Percentiles rank a stretch among this genome's conserved stretches.
Conservation (phyloP, 2,797 vertebrate species). For the Halcyon badia region DNA sequence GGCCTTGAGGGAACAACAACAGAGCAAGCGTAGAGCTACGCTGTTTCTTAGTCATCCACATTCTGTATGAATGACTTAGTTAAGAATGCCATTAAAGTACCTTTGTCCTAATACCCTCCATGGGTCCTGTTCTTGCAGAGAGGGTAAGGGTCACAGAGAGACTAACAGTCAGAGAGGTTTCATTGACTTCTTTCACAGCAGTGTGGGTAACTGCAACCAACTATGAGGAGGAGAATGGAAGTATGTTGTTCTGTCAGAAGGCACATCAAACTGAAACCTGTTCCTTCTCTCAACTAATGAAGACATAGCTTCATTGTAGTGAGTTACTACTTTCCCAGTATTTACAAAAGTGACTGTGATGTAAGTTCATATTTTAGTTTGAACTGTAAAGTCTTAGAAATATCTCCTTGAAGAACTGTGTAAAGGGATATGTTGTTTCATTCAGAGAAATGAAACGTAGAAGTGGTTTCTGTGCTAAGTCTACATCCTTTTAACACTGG, state of each 20-base stretch:
- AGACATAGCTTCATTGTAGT: background rate
- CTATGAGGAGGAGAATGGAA: background rate
- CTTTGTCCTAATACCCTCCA: background rate
- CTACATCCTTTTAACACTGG: background rate
- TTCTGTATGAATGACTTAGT: background rate
- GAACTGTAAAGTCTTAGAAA: background rate
- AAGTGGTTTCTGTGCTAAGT: background rate
- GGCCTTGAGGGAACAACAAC: background rate
- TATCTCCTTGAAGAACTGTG: background rate
- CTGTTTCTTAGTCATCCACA: background rate
- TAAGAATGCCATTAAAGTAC: background rate
- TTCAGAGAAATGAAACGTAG: background rate
- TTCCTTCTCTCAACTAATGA: background rate
- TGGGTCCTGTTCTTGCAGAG: background rate
- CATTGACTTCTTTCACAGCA: background rate
- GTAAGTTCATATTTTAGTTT: background rate
- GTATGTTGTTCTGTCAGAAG: background rate
- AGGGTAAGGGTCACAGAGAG: background rate
- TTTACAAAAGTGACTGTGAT: background rate
- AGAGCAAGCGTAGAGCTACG: background rate
- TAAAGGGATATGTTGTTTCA: background rate
- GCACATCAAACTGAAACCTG: background rate
- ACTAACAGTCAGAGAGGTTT: background rate
- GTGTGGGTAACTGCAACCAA: background rate
- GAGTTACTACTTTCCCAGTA: background rate